These are phyloP conservation scores for Emmelina monodactyla DNA, from an alignment of 2,888 invertebrate species.

Conservation along the genomic window DNA sequence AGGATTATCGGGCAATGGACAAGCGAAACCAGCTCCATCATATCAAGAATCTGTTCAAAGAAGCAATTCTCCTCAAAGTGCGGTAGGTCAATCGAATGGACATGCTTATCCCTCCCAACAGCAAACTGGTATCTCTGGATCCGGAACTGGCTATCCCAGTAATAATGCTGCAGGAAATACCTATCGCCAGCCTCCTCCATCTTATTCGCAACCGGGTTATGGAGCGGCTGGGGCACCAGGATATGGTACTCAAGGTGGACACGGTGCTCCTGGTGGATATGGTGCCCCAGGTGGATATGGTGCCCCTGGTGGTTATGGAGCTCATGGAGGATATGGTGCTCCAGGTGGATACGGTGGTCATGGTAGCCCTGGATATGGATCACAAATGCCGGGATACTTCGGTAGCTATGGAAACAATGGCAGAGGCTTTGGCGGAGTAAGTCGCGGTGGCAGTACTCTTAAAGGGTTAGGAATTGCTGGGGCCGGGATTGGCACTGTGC, in stretches of 20 bases:
- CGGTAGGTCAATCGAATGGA: constrained; percentile 23
- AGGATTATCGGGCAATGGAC: constrained; percentile 37
- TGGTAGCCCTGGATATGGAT: constrained; percentile 28
- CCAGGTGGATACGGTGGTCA: constrained; percentile 30
- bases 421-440: constrained; percentile 36
- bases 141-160: constrained; percentile 23
- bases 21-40: constrained; percentile 28
- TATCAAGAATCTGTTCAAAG: constrained; percentile 43
- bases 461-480: constrained; percentile 54
- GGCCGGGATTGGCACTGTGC: constrained; percentile 52
- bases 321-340: constrained; percentile 28
- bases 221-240: constrained; percentile 5
- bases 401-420: constrained; percentile 37
- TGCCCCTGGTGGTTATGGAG: constrained; percentile 27
- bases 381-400: constrained; percentile 49
- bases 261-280: constrained; percentile 7
- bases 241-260: constrained; percentile 25
- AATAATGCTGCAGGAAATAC: constrained; percentile 26
- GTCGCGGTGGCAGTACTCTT: constrained; percentile 38
- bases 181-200: constrained; percentile 26
- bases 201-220: constrained; percentile 6
- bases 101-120: constrained; percentile 13
- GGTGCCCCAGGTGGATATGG: constrained; percentile 20
- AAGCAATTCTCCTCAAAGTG: constrained; percentile 29
- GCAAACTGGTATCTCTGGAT: constrained; percentile 22